These are phyloP conservation scores for Theristicus caerulescens DNA, from an alignment of 2,113 vertebrate genomes.

Conservation along the genomic window DNA sequence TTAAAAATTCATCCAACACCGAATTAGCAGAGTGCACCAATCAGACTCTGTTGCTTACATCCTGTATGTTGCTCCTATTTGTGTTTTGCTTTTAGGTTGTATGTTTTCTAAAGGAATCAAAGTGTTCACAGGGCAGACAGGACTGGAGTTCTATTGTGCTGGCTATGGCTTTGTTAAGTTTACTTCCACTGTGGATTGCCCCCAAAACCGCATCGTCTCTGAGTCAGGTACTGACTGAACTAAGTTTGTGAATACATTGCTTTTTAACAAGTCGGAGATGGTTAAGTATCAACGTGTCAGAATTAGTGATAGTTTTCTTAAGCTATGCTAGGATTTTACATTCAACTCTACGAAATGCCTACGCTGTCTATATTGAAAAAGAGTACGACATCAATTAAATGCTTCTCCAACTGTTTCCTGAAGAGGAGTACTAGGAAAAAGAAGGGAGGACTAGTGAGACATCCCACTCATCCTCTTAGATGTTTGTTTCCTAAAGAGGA, in stretches of 20 bases:
- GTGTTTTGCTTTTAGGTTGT: not conserved
- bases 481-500: not conserved
- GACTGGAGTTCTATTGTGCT: not conserved
- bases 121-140: not conserved
- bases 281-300: not conserved
- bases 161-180: not conserved
- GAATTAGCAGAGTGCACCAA: not conserved
- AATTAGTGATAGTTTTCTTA: not conserved
- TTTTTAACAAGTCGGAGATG: not conserved
- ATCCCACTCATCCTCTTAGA: not conserved
- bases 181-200: not conserved
- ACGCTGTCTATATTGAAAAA: not conserved
- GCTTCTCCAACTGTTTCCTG: not conserved
- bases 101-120: not conserved
- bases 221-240: not conserved
- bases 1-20: not conserved
- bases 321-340: not conserved
- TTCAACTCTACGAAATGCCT: not conserved
- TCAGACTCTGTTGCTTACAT: not conserved
- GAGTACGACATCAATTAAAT: not conserved
- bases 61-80: not conserved
- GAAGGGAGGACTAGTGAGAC: not conserved
- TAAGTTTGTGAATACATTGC: not conserved
- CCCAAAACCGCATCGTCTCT: not conserved
- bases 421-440: not conserved